Evolutionary conservation across 2,888 invertebrate genomes (phyloP).

Genomic region (Apeira syringaria): DNA sequence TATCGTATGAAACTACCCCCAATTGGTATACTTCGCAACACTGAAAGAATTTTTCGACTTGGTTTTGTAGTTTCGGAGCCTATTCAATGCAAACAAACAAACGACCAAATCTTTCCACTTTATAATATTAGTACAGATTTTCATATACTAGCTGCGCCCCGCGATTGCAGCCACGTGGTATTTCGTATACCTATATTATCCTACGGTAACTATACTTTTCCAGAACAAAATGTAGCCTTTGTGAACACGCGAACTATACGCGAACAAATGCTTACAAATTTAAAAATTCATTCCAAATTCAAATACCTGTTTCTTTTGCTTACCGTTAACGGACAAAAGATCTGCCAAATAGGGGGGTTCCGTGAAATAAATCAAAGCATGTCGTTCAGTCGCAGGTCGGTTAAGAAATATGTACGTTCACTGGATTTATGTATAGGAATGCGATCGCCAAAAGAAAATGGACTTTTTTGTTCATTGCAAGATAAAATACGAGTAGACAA

Average conservation of each 20-base stretch:
- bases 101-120: too few relatives aligned
- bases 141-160: too few relatives aligned
- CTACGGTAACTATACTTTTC: too few relatives aligned
- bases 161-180: too few relatives aligned
- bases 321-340: slow-evolving; percentile 26
- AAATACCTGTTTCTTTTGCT: slow-evolving; percentile 17
- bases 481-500: slow-evolving; percentile 19
- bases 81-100: too few relatives aligned
- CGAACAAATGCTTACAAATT: slow-evolving; percentile 11
- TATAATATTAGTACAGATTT: too few relatives aligned
- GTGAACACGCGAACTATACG: slow-evolving; percentile 8
- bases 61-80: too few relatives aligned
- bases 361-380: slow-evolving; percentile 57
- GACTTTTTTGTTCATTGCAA: slow-evolving; percentile 28
- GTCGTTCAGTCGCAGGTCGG: slow-evolving; percentile 58
- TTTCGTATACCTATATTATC: too few relatives aligned
- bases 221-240: too few relatives aligned
- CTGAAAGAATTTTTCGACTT: too few relatives aligned
- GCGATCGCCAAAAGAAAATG: slow-evolving; percentile 42
- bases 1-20: too few relatives aligned
- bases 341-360: slow-evolving; percentile 40
- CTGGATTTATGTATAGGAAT: slow-evolving; percentile 53
- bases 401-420: slow-evolving; percentile 55
- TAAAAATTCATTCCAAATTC: slow-evolving; percentile 24
- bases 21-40: too few relatives aligned